phyloP scores from a whole-genome alignment of 2,888 invertebrate species.

The Pyralis farinalis region DNA sequence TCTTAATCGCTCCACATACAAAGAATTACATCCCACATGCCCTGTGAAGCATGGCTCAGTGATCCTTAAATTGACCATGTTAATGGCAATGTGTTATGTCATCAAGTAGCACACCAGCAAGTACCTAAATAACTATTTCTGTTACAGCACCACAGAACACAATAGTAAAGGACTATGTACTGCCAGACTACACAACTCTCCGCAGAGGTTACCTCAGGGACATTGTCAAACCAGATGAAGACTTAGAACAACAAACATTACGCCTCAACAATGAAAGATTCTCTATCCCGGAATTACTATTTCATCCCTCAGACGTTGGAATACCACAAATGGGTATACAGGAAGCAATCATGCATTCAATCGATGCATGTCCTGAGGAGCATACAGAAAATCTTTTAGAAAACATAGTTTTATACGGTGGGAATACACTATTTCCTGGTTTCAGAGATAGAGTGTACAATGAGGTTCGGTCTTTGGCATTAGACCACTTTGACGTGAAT shows the following conservation, averaged over 20 bases:
- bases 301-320: conserved; percentile 96
- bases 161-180: conserved; percentile 93
- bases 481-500: conserved; percentile 88
- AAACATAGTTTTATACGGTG: conserved; percentile 93
- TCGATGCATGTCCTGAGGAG: conserved; percentile 87
- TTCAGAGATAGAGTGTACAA: conserved; percentile 84
- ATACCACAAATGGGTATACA: conserved; percentile 95
- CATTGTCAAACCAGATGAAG: conserved; percentile 57
- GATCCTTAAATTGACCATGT: too few species aligned
- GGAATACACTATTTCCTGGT: conserved; percentile 89
- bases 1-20: too few species aligned
- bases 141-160: conserved; percentile 81
- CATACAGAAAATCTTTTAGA: conserved; percentile 88
- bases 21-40: too few species aligned
- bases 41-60: too few species aligned
- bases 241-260: conserved; percentile 87
- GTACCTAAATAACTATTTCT: too few species aligned
- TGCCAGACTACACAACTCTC: conserved; percentile 97
- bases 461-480: conserved; percentile 90
- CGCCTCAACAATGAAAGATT: conserved; percentile 96
- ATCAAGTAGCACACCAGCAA: too few species aligned
- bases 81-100: too few species aligned
- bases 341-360: conserved; percentile 90
- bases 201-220: conserved; percentile 86
- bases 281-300: conserved; percentile 95